Conservation (phyloP, 2,113 vertebrate species). For the Triplophysa siluroides region DNA sequence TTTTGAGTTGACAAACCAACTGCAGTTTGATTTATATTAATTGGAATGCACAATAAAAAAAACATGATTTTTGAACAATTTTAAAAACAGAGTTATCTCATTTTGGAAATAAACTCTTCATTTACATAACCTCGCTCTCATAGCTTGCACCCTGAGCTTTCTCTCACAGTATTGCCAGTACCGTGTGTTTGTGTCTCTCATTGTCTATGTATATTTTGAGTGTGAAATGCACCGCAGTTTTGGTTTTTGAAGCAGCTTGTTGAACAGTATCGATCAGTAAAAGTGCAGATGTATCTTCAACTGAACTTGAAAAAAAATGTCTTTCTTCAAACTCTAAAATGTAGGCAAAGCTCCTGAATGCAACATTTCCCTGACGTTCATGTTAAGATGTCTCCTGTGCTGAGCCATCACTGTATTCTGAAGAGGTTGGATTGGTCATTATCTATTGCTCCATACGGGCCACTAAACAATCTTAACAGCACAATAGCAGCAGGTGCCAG, state of each 20-base stretch:
- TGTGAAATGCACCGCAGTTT: not conserved
- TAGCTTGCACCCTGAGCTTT: not conserved
- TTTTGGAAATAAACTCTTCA: too few relatives aligned
- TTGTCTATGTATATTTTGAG: not conserved
- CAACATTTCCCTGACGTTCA: not conserved
- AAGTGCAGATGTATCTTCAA: constrained; percentile 6
- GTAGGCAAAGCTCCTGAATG: not conserved
- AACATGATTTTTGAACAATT: too few relatives aligned
- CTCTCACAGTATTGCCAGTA: not conserved
- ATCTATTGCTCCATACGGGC: constrained; percentile 9
- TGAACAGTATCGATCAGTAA: not conserved
- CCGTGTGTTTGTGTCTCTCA: not conserved
- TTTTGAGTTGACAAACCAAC: too few relatives aligned
- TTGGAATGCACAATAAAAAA: too few relatives aligned
- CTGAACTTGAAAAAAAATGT: not conserved
- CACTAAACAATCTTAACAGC: not conserved
- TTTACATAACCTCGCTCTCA: not conserved
- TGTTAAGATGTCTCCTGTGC: not conserved
- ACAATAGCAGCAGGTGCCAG: not conserved
- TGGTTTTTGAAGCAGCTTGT: not conserved
- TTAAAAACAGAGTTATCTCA: too few relatives aligned
- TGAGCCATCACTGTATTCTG: not conserved
- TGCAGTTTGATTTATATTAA: too few relatives aligned
- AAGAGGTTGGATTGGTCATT: constrained; percentile 11
- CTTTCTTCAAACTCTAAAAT: too few relatives aligned